Evolutionary conservation across 1,140 invertebrate species (phyloP), one percentile per base, ranked within the genome.

Genomic region (Drosophila virilis): DNA sequence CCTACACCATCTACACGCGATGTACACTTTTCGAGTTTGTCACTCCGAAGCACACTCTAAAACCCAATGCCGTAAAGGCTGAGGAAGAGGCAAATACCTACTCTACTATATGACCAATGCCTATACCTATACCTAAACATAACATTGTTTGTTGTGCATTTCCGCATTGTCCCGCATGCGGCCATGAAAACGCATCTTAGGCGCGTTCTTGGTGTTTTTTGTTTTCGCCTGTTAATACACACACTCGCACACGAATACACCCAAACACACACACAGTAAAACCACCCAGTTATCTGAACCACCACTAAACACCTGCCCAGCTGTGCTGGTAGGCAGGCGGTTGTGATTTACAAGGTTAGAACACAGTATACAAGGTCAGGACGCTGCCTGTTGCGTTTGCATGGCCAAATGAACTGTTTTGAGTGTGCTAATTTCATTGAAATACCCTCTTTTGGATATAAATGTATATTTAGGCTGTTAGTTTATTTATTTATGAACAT

Each of bases 171-270:
- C 59, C 15, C 40, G 15, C 40, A 62, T 54, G 7, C 35, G 70
- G 70, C 55, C 64, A 73, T 73, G 64, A 73, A 73, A 68, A 68
- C 70, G 64, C 70, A 68, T 71, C 46, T 32, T 38, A 51, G 62
- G 62, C 46, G 38, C 62, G 62, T 67, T 66, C 45, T 8, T 22
- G 7, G 33, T 15, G 7, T 48, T 42, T 35, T 15, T 10, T 37
- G 37, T 13, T 40, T 45, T 68, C 40, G 58, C 35, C 37, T 48
- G 33, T 50, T 52, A 17, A 48, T 37, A 43, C 40, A 55, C 45
- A 15, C 17, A 35, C 40, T 22, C 65, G n/a, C n/a, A n/a, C n/a
- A n/a, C n/a, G n/a, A n/a, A n/a, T n/a, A 28, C 51, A 32, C 15
- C 10, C 42, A 8, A n/a, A n/a, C n/a, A n/a, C n/a, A 45, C n/a